phyloP scores from a whole-genome alignment of 2,113 vertebrate genomes.

The Chloroceryle aenea region DNA sequence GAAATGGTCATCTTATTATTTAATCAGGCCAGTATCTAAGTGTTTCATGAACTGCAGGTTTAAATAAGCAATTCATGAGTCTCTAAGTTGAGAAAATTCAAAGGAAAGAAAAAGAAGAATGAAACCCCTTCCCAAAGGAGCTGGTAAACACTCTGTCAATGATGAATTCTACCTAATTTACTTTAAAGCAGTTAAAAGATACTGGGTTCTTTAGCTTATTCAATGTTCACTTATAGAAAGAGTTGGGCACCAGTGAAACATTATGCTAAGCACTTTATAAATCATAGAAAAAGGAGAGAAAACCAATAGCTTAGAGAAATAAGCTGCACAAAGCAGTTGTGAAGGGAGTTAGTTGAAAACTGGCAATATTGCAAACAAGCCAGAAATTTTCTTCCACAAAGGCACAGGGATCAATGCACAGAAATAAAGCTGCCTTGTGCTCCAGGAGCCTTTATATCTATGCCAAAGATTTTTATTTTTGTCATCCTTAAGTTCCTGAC shows the following conservation, averaged over 20 bases:
- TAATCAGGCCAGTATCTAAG: constrained; percentile 70
- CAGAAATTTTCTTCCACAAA: neutral
- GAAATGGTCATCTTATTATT: constrained; percentile 72
- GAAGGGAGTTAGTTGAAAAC: neutral
- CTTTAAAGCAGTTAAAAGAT: constrained; percentile 22
- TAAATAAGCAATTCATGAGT: constrained; percentile 60
- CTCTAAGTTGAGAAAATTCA: constrained; percentile 41
- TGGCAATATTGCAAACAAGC: neutral
- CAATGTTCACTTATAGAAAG: neutral
- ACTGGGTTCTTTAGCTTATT: neutral
- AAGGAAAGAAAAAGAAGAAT: neutral
- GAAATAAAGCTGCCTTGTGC: neutral
- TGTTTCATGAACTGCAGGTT: constrained; percentile 70
- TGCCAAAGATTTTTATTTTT: constrained; percentile 12
- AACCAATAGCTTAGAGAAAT: constrained; percentile 5
- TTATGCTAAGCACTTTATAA: neutral
- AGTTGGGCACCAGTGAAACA: neutral
- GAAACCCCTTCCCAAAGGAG: neutral
- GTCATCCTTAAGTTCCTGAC: constrained; percentile 18
- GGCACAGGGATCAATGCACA: neutral
- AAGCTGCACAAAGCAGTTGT: neutral
- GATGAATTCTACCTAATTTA: constrained; percentile 13
- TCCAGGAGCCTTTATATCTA: neutral
- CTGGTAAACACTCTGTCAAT: constrained; percentile 1
- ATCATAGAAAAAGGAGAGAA: neutral